phyloP scores from a whole-genome alignment of 2,113 vertebrate species.

The Chloropsis hardwickii region DNA sequence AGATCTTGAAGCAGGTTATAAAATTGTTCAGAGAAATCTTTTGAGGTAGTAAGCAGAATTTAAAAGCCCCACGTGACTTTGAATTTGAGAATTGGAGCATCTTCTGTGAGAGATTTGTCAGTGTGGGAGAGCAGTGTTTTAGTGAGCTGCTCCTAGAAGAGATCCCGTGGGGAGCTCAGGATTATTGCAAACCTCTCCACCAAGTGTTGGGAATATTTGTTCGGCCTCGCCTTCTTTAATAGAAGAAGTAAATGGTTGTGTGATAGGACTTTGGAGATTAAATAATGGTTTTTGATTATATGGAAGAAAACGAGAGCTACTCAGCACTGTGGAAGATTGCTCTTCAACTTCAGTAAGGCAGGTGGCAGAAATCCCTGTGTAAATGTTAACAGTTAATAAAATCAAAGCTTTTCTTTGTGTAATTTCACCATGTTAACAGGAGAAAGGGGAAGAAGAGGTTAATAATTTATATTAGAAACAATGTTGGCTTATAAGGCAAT shows the following conservation, averaged over 20 bases:
- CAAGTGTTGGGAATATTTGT: slow-evolving; percentile 1
- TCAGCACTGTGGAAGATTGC: neutral
- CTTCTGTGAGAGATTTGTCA: neutral
- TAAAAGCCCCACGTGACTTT: neutral
- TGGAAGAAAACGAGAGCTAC: neutral
- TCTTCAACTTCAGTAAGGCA: slow-evolving; percentile 8
- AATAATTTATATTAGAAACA: slow-evolving; percentile 12
- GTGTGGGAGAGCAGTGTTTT: neutral
- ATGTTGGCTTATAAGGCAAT: neutral
- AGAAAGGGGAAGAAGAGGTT: slow-evolving; percentile 4
- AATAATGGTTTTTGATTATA: slow-evolving; percentile 1
- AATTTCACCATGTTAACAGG: neutral
- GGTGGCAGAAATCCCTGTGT: slow-evolving; percentile 29
- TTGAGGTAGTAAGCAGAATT: neutral
- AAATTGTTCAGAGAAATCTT: slow-evolving; percentile 5
- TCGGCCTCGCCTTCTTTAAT: neutral
- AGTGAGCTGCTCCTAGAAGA: neutral
- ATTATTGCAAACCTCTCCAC: slow-evolving; percentile 36
- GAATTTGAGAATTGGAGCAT: neutral
- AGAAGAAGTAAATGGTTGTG: neutral
- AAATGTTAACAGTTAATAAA: slow-evolving; percentile 54
- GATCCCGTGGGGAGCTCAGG: neutral
- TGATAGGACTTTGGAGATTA: slow-evolving; percentile 6
- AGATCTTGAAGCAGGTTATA: neutral
- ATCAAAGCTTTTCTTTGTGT: slow-evolving; percentile 7